Evolutionary conservation across 1,140 invertebrate genomes (phyloP), one percentile per base, ranked within the genome.

Genomic region (Cephus cinctus): DNA sequence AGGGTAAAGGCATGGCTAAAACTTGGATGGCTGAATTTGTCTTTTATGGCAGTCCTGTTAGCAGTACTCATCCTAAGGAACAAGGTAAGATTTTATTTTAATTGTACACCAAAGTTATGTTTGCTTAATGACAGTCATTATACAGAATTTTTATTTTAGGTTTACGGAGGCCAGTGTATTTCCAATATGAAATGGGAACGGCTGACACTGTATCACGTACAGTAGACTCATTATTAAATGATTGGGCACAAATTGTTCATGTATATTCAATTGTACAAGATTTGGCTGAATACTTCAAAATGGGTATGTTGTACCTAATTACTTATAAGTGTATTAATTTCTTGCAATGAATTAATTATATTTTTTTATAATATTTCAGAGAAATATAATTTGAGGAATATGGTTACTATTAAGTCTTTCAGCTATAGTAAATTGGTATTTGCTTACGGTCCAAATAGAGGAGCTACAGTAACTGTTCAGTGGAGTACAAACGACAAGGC

Each of bases 181-280:
- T 94, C 48, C 86, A 87, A 52, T 95, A 94, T 69, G 93, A 96
- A 56, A 86, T 94, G 77, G 83, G 83, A 22, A 84, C 84, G 12
- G 84, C 86, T 43, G 88, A 90, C 21, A 83, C 80, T 19, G 81
- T 87, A 32, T 68, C 75, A 4, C 83, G 88, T 52, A 90, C 89
- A 12, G 91, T 96, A 0, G 88, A 94, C 54, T 82, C 86, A 0
- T 77, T 96, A 31, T 75, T 96, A 4, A 88, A 86, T 34, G 94
- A 97, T 65, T 97, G 94, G 94, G 83, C 84, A 2, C 87, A 92
- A 57, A 94, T 97, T 54, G 90, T 91, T 15, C 87, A 94, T 64
- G 78, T 98, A 1, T 95, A 96, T 64, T 83, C 85, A 1, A 76
- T 94, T 4, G 86, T 96, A 3, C 78, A 92, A 52, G 87, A 92